A percentile compares a stretch with the other conserved stretches of the same genome.
Evolutionary conservation across 2,113 vertebrate species (phyloP).

Genomic region (Onychostoma macrolepis): DNA sequence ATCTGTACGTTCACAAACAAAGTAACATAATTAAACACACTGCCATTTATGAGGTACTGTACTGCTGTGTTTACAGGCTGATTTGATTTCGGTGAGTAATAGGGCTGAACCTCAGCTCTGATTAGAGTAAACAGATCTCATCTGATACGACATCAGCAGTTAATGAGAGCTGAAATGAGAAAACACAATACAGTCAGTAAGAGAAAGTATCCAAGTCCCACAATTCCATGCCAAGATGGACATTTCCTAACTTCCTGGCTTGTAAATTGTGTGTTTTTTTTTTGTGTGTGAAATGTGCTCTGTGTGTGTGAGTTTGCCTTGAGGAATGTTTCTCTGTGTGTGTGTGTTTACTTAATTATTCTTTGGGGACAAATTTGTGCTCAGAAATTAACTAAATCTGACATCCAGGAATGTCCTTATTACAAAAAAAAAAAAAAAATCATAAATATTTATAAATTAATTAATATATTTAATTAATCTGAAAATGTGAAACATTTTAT

Average conservation of each 20-base stretch:
- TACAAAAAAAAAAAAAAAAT: background rate
- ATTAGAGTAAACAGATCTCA: constrained; percentile 32
- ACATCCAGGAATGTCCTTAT: background rate
- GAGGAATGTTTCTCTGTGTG: background rate
- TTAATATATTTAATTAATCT: too few species aligned
- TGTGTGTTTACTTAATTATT: background rate
- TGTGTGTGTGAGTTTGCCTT: constrained; percentile 1
- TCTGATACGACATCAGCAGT: constrained; percentile 37
- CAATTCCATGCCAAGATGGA: constrained; percentile 1
- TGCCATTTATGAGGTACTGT: constrained; percentile 34
- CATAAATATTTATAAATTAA: background rate
- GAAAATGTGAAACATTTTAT: background rate
- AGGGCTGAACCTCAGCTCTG: constrained; percentile 20
- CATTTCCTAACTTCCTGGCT: background rate
- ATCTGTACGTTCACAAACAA: constrained; percentile 39
- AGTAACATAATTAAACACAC: constrained; percentile 27
- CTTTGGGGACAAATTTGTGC: background rate
- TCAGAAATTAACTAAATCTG: background rate
- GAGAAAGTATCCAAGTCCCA: background rate
- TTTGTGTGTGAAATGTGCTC: background rate
- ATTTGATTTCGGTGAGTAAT: constrained; percentile 27
- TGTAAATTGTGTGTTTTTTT: background rate
- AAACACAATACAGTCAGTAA: background rate
- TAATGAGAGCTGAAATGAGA: constrained; percentile 58
- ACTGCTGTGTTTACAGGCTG: constrained; percentile 21